phyloP scores from a whole-genome alignment of 1,140 invertebrate species.

The Rhagoletis pomonella region DNA sequence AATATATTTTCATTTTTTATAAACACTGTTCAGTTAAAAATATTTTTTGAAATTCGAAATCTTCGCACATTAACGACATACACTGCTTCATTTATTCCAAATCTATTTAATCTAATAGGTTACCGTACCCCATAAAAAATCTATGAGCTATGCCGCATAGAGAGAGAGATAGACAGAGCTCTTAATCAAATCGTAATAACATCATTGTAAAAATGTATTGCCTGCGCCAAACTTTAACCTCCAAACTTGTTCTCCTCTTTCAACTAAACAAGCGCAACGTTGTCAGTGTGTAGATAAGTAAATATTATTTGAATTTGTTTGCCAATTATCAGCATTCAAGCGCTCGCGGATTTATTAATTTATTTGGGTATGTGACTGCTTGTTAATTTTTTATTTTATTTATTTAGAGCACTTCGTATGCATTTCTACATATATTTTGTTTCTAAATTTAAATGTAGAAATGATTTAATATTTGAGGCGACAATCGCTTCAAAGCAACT shows the following conservation, averaged over 20 bases:
- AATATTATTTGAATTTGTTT: not conserved
- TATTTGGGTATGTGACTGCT: not conserved
- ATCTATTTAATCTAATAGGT: too few species aligned
- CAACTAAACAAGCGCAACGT: not conserved
- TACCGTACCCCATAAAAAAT: too few species aligned
- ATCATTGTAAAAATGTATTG: not conserved
- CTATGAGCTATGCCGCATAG: too few species aligned
- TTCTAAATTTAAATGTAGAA: constrained; percentile 1
- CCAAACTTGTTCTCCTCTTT: not conserved
- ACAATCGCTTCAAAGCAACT: not conserved
- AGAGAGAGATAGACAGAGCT: not conserved
- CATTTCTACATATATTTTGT: not conserved
- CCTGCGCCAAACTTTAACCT: not conserved
- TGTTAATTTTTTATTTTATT: not conserved
- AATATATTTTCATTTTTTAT: too few species aligned
- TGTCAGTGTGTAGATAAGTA: not conserved
- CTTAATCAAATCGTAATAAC: not conserved
- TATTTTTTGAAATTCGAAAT: too few species aligned
- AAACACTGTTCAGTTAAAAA: too few species aligned
- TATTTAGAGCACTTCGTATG: not conserved
- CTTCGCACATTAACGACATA: too few species aligned
- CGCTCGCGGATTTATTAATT: not conserved
- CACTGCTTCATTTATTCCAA: too few species aligned
- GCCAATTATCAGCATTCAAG: constrained; percentile 14
- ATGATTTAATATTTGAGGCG: constrained; percentile 15